A percentile compares a stretch with the other conserved stretches of the same genome.
These are phyloP conservation scores for Arctocebus calabarensis DNA, from an alignment of 2,797 vertebrate genomes.

Conservation along the genomic window DNA sequence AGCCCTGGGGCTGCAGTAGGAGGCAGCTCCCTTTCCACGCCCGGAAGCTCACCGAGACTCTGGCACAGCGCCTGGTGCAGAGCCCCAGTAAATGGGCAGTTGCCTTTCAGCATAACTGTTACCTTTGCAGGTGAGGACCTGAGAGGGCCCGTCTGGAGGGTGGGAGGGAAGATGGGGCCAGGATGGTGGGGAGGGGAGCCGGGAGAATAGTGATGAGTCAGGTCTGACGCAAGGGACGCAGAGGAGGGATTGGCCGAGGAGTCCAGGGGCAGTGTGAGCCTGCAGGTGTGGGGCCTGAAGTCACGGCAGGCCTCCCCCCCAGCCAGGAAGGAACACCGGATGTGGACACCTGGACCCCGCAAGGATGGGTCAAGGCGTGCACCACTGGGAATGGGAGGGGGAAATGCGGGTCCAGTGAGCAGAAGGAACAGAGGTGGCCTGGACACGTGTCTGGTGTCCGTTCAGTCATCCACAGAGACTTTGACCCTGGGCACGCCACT, in stretches of 20 bases:
- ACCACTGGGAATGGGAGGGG: accelerated
- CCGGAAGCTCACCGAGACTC: accelerated
- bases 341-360: neutral
- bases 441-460: neutral
- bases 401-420: accelerated
- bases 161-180: neutral
- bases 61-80: neutral
- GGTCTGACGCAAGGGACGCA: accelerated
- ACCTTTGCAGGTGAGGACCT: neutral
- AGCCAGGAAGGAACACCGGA: neutral
- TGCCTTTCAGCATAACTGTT: neutral
- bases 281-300: neutral
- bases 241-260: accelerated
- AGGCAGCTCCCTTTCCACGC: accelerated
- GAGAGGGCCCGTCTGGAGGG: neutral
- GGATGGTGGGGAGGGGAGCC: neutral
- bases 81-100: neutral
- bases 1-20: accelerated
- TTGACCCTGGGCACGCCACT: neutral
- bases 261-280: neutral
- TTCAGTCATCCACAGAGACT: neutral
- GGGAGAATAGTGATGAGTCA: accelerated
- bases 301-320: neutral
- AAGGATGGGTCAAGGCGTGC: accelerated
- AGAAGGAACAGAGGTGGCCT: neutral